Conservation (phyloP, 1,140 invertebrate genomes). For the Andricus grossulariae region DNA sequence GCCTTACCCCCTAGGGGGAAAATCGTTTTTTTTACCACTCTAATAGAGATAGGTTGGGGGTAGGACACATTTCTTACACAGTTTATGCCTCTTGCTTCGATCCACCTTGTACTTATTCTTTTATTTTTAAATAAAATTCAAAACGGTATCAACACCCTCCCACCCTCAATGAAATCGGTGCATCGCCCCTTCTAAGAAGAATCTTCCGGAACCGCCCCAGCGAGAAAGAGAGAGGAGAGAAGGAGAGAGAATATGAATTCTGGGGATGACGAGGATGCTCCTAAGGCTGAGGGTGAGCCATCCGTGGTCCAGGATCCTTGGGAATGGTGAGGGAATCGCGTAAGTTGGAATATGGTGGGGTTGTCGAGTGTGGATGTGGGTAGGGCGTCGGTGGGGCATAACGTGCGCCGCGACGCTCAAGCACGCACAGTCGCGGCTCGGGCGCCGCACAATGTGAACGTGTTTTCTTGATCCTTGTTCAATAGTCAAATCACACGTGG, state of each 20-base stretch:
- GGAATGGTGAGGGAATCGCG: constrained; percentile 51
- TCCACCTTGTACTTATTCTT: too few species aligned
- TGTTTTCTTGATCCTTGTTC: constrained; percentile 37
- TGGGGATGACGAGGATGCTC: constrained; percentile 47
- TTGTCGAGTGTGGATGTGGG: constrained; percentile 54
- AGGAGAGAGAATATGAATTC: constrained; percentile 47
- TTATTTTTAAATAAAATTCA: neutral
- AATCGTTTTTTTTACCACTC: too few species aligned
- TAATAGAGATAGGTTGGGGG: too few species aligned
- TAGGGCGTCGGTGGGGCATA: constrained; percentile 70
- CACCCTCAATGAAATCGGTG: neutral
- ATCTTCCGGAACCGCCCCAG: constrained; percentile 34
- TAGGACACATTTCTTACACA: too few species aligned
- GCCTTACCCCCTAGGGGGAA: too few species aligned
- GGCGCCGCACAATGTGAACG: constrained; percentile 68
- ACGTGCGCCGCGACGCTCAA: constrained; percentile 70
- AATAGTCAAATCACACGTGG: neutral
- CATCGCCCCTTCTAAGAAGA: constrained; percentile 23
- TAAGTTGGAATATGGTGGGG: constrained; percentile 52
- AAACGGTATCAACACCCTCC: neutral
- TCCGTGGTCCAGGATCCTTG: constrained; percentile 40
- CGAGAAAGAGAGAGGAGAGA: constrained; percentile 44
- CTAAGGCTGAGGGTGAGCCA: constrained; percentile 49
- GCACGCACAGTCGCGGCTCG: constrained; percentile 72
- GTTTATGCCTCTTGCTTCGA: too few species aligned